These are phyloP conservation scores for Cryptops parisi DNA, from an alignment of 2,888 invertebrate genomes.

Conservation along the genomic window DNA sequence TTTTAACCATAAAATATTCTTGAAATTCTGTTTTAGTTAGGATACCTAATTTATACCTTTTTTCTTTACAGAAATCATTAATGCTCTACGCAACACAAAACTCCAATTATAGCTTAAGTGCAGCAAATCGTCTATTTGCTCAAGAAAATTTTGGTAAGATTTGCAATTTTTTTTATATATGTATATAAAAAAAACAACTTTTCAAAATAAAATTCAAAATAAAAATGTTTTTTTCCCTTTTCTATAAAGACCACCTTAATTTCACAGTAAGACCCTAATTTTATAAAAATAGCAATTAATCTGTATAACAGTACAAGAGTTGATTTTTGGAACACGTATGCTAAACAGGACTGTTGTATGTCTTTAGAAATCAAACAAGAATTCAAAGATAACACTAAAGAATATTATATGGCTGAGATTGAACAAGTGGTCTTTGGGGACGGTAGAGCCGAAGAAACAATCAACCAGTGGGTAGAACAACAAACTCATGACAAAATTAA, in stretches of 20 bases:
- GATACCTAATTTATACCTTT: too few species aligned
- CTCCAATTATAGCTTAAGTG: constrained; percentile 8
- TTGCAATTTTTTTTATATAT: not conserved
- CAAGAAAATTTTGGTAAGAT: constrained; percentile 1
- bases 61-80: too few species aligned
- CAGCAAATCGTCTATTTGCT: constrained; percentile 9
- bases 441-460: constrained; percentile 1
- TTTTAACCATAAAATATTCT: too few species aligned
- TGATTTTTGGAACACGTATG: too few species aligned
- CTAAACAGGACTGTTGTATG: too few species aligned
- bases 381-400: constrained; percentile 6
- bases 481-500: constrained; percentile 16
- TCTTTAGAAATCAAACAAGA: not conserved
- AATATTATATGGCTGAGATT: constrained; percentile 5
- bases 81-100: too few species aligned
- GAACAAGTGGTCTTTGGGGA: constrained; percentile 7
- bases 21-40: too few species aligned
- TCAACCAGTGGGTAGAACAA: constrained; percentile 17
- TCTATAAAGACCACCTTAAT: too few species aligned
- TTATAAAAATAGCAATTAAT: too few species aligned
- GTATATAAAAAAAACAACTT: not conserved
- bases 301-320: too few species aligned
- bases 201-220: not conserved
- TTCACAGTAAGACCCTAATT: too few species aligned
- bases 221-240: not conserved